Evolutionary conservation across 2,797 vertebrate genomes (phyloP).

Genomic region (Lagodon rhomboides): DNA sequence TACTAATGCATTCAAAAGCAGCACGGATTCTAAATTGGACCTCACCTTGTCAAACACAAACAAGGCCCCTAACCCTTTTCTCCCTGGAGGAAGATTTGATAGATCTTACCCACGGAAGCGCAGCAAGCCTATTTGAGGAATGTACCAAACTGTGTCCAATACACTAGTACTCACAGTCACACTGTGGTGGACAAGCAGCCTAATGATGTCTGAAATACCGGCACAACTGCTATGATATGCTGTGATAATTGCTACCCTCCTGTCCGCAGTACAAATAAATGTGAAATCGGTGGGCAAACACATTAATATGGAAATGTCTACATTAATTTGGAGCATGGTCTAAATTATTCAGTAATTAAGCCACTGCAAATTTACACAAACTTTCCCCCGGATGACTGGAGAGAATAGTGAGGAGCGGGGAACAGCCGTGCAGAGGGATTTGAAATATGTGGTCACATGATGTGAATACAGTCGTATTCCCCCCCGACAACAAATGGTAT

Average conservation of each 20-base stretch:
- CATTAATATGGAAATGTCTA: conserved; percentile 89
- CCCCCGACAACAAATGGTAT: conserved; percentile 29
- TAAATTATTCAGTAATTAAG: conserved; percentile 90
- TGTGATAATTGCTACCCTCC: conserved; percentile 82
- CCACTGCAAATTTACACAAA: conserved; percentile 87
- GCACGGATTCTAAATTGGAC: conserved; percentile 73
- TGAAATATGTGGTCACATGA: conserved; percentile 73
- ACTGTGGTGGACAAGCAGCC: conserved; percentile 77
- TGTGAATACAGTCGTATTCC: conserved; percentile 42
- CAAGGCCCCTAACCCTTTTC: conserved; percentile 57
- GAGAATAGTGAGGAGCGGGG: conserved; percentile 71
- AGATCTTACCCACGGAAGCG: conserved; percentile 57
- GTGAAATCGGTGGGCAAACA: conserved; percentile 85
- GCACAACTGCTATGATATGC: conserved; percentile 79
- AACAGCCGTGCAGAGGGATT: conserved; percentile 64
- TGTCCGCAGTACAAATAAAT: conserved; percentile 83
- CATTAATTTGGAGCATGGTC: conserved; percentile 86
- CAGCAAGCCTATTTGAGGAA: conserved; percentile 66
- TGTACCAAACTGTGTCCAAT: conserved; percentile 73
- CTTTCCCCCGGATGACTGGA: conserved; percentile 81
- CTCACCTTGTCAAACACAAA: conserved; percentile 69
- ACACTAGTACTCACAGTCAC: conserved; percentile 71
- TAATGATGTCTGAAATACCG: conserved; percentile 83
- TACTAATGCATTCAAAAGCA: conserved; percentile 71
- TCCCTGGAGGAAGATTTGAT: conserved; percentile 59